Percentiles rank a stretch among this genome's conserved stretches.
Conservation (phyloP, 1,140 invertebrate genomes). For the Trinorchestia longiramus region DNA sequence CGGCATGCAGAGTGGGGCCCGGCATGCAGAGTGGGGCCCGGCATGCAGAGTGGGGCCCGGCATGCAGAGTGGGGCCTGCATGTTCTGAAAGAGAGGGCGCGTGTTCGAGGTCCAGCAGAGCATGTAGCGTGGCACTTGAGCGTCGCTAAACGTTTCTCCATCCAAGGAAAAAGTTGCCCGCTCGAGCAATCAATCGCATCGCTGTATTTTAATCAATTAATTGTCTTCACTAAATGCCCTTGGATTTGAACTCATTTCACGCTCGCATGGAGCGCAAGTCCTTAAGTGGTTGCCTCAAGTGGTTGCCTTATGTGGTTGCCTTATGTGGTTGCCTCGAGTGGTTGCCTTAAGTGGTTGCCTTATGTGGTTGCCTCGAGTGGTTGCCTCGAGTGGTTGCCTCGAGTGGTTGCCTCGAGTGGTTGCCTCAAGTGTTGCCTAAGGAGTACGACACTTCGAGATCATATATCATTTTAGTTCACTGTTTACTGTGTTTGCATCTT, state of each 20-base stretch:
- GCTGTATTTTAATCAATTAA: constrained; percentile 20
- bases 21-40: background rate
- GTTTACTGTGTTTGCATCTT: too few relatives aligned
- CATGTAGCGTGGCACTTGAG: background rate
- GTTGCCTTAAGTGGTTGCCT: background rate
- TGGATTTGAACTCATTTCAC: constrained; percentile 10
- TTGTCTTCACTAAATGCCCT: background rate
- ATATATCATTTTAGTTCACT: background rate
- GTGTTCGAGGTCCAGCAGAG: background rate
- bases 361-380: background rate
- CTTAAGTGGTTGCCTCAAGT: background rate
- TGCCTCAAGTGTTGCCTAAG: too few relatives aligned
- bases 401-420: too few relatives aligned
- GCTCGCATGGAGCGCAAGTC: background rate
- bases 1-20: background rate
- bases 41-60: background rate
- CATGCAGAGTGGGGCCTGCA: background rate
- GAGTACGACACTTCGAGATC: background rate
- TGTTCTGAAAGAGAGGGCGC: background rate
- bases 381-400: background rate
- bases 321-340: background rate
- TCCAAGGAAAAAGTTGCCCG: constrained; percentile 1
- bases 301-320: background rate
- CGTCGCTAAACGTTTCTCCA: constrained; percentile 5
- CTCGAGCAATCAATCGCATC: constrained; percentile 13